Evolutionary conservation across 2,113 vertebrate species (phyloP), one percentile per base, ranked within the genome.

Genomic region (Zosterops borbonicus): DNA sequence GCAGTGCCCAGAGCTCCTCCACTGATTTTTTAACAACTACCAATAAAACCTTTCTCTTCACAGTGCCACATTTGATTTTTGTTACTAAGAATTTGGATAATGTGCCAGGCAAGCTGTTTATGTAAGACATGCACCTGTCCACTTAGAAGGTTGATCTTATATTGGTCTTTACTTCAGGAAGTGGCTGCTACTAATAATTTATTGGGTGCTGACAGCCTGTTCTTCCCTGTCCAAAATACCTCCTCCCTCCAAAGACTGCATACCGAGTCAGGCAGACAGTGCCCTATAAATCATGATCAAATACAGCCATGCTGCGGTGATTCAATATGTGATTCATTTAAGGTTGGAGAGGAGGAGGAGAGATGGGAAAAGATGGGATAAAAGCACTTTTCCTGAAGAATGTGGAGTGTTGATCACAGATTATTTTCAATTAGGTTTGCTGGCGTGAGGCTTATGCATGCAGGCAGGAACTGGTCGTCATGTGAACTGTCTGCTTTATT

Each of bases 401-500:
- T 93, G 92, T 5, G 6, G 47, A 75, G 53, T 29, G 69, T 78
- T 93, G 95, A 97, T 97, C 95, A 96, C 92, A 96, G 95, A 96
- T 96, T 92, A 95, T 95, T 96, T 94, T 96, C 93, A 97, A 97
- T 92, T 95, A 96, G 80, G 42, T 89, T 89, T 96, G 92, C 89
- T 96, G 95, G 94, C 80, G 1, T 87, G 80, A 20, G 19, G 83
- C 58, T 97, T 89, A 89, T 82, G 53, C 65, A 12, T 84, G 80
- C 96, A 97, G 93, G 95, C 93, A 96, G 94, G 94, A 96, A 97
- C 95, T 96, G 95, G 96, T 96, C 1, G 87, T 94, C 92, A 50
- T 69, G 94, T 88, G 90, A 97, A 86, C 85, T 78, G 79, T 92
- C 95, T 95, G 94, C 88, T 97, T 96, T 96, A 78, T 95, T 94